phyloP scores from a whole-genome alignment of 2,888 invertebrate genomes.

The Hemaris fuciformis region DNA sequence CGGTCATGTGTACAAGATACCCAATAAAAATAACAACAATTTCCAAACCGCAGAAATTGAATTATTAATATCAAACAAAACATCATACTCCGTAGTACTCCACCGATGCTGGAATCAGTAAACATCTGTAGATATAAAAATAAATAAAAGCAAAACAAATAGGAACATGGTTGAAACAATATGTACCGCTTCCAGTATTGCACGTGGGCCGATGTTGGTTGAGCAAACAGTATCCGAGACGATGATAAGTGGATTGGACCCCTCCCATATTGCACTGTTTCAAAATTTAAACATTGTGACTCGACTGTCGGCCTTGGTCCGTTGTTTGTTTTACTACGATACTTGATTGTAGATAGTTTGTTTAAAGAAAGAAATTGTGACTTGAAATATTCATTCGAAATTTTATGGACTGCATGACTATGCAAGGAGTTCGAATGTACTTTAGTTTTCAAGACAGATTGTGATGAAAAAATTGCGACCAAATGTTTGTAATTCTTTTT shows the following conservation, averaged over 20 bases:
- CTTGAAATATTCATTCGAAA: no score
- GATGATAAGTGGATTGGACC: slow-evolving; percentile 63
- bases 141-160: not conserved
- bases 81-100: not conserved
- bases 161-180: slow-evolving; percentile 24
- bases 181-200: slow-evolving; percentile 25
- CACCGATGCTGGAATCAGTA: not conserved
- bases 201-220: slow-evolving; percentile 31
- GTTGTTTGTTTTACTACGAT: slow-evolving; percentile 22
- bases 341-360: not conserved
- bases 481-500: no score
- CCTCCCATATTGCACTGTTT: slow-evolving; percentile 53
- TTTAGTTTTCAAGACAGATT: not conserved
- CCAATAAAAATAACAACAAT: not conserved
- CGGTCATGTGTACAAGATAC: not conserved
- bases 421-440: no score
- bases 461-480: not conserved
- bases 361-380: not conserved
- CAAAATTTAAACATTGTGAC: slow-evolving; percentile 60
- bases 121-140: not conserved
- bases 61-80: not conserved
- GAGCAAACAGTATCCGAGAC: slow-evolving; percentile 45
- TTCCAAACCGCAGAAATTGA: not conserved
- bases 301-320: slow-evolving; percentile 32
- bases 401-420: no score